These are phyloP conservation scores for Rattus rattus DNA, from an alignment of 2,113 vertebrate species.

Conservation along the genomic window DNA sequence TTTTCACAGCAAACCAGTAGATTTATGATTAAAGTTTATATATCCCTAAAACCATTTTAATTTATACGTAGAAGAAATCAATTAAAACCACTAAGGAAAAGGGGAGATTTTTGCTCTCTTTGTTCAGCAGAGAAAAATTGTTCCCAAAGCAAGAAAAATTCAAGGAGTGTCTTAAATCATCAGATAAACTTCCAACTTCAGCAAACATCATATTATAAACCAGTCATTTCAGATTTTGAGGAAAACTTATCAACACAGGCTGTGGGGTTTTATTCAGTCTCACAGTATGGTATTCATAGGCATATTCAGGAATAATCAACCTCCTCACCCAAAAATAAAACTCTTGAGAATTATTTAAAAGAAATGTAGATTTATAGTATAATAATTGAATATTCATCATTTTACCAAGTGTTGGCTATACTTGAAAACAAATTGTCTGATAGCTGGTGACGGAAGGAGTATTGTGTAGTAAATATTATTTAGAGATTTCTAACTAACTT, in stretches of 20 bases:
- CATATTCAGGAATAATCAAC: not conserved
- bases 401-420: accelerated
- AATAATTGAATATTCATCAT: not conserved
- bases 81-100: not conserved
- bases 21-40: not conserved
- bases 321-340: not conserved
- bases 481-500: no score
- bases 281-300: not conserved
- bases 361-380: not conserved
- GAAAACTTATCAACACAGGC: not conserved
- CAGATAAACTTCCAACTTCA: not conserved
- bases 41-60: not conserved
- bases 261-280: not conserved
- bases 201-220: not conserved
- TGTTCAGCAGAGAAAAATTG: not conserved
- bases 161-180: not conserved
- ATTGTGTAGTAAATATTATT: no score
- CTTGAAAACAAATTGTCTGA: not conserved
- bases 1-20: not conserved
- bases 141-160: not conserved
- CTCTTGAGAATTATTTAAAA: not conserved
- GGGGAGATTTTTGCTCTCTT: not conserved
- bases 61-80: not conserved
- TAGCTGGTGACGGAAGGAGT: not conserved
- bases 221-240: not conserved